A percentile compares a stretch with the other conserved stretches of the same genome.
Evolutionary conservation across 2,113 vertebrate genomes (phyloP).

Genomic region (Mirza zaza): DNA sequence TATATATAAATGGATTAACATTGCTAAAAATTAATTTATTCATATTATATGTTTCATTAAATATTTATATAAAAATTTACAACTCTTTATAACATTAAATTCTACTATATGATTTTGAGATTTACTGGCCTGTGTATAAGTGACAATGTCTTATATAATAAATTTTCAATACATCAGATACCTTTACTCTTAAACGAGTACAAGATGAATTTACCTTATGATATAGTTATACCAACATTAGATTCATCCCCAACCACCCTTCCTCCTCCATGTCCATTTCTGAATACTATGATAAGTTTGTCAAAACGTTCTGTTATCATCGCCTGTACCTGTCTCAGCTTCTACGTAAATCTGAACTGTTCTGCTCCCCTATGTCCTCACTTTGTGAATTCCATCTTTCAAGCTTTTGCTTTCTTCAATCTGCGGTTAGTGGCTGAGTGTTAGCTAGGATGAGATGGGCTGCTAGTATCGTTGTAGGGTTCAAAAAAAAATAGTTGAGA

Average conservation of each 20-base stretch:
- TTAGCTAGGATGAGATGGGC: accelerated
- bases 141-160: not conserved
- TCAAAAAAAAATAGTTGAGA: not conserved
- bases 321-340: not conserved
- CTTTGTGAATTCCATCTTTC: not conserved
- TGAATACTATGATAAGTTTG: not conserved
- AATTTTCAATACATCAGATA: not conserved
- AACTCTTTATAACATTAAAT: not conserved
- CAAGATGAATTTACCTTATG: not conserved
- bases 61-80: not conserved
- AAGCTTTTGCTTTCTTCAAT: not conserved
- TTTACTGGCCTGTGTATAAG: not conserved
- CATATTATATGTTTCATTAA: not conserved
- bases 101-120: not conserved
- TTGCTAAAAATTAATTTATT: not conserved
- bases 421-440: not conserved
- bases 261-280: accelerated
- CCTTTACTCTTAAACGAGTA: not conserved
- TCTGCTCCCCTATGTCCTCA: not conserved
- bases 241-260: not conserved
- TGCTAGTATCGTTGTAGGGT: not conserved
- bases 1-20: not conserved
- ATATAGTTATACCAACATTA: not conserved
- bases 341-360: not conserved
- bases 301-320: not conserved